Conservation (phyloP, 2,888 invertebrate genomes). For the Leistus spinibarbis region DNA sequence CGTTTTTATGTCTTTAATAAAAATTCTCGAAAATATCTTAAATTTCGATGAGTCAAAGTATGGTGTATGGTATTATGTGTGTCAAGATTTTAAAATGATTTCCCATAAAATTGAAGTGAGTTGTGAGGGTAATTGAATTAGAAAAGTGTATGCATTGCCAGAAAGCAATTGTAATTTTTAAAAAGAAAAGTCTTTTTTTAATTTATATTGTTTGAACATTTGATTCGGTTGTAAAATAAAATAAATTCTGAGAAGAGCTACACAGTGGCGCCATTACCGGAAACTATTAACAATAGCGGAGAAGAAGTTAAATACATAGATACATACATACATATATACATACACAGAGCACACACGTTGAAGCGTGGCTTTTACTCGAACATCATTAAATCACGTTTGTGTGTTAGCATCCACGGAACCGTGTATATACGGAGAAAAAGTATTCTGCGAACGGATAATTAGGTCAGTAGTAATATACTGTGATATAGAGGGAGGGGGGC, state of each 20-base stretch:
- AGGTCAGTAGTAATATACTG: constrained; percentile 23
- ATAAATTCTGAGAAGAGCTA: neutral
- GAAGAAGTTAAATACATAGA: constrained; percentile 15
- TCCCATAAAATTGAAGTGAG: too few relatives aligned
- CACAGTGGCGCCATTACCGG: constrained; percentile 39
- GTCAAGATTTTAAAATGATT: too few relatives aligned
- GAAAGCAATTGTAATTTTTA: neutral
- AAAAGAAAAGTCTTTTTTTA: too few relatives aligned
- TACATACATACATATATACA: constrained; percentile 7
- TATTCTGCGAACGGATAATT: constrained; percentile 30
- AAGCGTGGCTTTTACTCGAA: neutral
- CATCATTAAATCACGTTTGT: constrained; percentile 35
- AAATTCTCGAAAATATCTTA: too few relatives aligned
- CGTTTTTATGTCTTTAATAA: too few relatives aligned
- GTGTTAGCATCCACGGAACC: constrained; percentile 13
- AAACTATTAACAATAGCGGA: constrained; percentile 39
- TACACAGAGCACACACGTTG: neutral
- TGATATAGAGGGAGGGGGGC: neutral
- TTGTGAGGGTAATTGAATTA: neutral
- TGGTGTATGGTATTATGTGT: too few relatives aligned
- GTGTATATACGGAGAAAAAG: constrained; percentile 24
- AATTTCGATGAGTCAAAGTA: too few relatives aligned
- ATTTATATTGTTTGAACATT: neutral
- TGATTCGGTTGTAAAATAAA: neutral
- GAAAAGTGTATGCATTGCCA: neutral